phyloP scores from a whole-genome alignment of 1,140 invertebrate genomes.

The Globodera ellingtonae region DNA sequence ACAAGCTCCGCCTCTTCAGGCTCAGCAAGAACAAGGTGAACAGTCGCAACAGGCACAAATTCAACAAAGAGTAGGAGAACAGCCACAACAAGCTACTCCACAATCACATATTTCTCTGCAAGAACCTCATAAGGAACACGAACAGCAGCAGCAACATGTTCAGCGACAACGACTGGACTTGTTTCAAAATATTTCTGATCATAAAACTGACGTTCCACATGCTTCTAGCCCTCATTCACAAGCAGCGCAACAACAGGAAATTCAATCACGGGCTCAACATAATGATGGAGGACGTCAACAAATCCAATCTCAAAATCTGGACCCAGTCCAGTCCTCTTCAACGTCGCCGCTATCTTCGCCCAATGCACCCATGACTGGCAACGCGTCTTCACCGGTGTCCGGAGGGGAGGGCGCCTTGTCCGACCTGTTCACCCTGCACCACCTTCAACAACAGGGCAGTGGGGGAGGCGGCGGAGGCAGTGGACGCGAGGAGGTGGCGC shows the following conservation, averaged over 20 bases:
- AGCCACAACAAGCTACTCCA: neutral
- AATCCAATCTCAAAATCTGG: neutral
- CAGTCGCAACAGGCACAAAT: neutral
- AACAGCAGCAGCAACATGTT: neutral
- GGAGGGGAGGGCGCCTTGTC: neutral
- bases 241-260: neutral
- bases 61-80: neutral
- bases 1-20: neutral
- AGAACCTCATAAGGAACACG: neutral
- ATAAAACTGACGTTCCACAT: neutral
- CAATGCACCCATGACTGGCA: neutral
- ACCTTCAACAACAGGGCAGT: neutral
- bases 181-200: neutral
- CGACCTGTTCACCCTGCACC: slow-evolving; percentile 18
- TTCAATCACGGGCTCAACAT: no score
- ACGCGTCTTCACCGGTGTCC: neutral
- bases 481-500: neutral
- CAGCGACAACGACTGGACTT: neutral
- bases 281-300: neutral
- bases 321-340: neutral
- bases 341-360: neutral
- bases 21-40: neutral
- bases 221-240: neutral
- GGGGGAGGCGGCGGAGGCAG: neutral
- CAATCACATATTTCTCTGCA: neutral